Percentiles rank a stretch among this genome's conserved stretches.
These are phyloP conservation scores for Zeus faber DNA, from an alignment of 2,113 vertebrate species.

Conservation along the genomic window DNA sequence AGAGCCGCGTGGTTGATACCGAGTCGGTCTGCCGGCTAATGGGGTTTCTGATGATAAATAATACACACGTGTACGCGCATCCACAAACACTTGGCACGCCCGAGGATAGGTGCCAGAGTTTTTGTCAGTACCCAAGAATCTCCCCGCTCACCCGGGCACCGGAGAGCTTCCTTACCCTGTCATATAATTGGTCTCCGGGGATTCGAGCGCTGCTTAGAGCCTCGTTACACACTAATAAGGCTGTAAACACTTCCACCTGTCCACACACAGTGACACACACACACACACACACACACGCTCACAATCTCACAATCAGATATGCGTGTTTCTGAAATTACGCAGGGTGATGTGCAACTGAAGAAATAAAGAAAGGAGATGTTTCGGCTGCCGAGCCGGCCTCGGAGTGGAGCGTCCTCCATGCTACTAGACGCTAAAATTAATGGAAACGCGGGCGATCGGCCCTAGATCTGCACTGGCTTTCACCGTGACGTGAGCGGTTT, in stretches of 20 bases:
- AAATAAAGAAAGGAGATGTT: slow-evolving; percentile 27
- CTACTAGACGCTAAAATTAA: slow-evolving; percentile 2
- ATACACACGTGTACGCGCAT: background rate
- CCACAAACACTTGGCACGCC: background rate
- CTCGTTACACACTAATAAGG: slow-evolving; percentile 58
- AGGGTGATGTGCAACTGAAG: background rate
- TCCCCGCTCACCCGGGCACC: slow-evolving; percentile 30
- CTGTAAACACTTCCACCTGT: slow-evolving; percentile 36
- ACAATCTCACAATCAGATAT: background rate
- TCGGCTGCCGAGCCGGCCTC: too few species aligned
- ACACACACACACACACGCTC: background rate
- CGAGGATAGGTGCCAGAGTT: slow-evolving; percentile 48
- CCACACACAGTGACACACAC: background rate
- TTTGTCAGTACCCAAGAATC: slow-evolving; percentile 56
- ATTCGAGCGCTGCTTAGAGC: slow-evolving; percentile 50
- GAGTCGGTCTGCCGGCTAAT: too few species aligned
- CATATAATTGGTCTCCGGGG: slow-evolving; percentile 70
- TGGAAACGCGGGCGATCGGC: slow-evolving; percentile 1
- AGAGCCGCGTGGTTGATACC: too few species aligned
- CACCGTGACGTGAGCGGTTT: slow-evolving; percentile 14
- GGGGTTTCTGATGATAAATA: too few species aligned
- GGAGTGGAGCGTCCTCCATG: too few species aligned
- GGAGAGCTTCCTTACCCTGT: slow-evolving; percentile 58
- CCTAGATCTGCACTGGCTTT: slow-evolving; percentile 14
- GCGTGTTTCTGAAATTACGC: too few species aligned